Evolutionary conservation across 2,888 invertebrate species (phyloP).

Genomic region (Zhengitettix transpicula): DNA sequence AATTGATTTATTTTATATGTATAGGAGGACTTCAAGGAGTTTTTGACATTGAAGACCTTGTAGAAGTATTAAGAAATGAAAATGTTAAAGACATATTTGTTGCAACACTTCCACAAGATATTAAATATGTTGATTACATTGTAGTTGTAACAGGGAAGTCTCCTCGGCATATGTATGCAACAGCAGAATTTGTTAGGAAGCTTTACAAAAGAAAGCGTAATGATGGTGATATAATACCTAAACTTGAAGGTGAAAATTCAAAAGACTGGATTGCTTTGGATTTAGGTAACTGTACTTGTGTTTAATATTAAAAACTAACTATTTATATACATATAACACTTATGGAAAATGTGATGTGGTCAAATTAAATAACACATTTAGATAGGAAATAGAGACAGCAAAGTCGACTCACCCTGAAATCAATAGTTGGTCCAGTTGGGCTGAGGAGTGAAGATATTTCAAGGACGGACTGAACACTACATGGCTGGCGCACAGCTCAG

Average conservation of each 20-base stretch:
- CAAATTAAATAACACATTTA: no score
- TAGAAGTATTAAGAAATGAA: conserved; percentile 56
- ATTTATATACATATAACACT: no score
- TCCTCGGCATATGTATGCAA: conserved; percentile 51
- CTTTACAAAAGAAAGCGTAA: conserved; percentile 56
- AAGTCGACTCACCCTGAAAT: no score
- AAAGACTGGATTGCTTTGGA: conserved; percentile 82
- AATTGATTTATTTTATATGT: neutral
- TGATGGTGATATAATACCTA: conserved; percentile 47
- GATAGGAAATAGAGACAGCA: no score
- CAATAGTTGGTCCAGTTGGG: no score
- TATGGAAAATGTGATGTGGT: no score
- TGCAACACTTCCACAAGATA: conserved; percentile 50
- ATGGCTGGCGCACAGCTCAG: no score
- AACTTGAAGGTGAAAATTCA: conserved; percentile 58
- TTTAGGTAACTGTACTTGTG: conserved; percentile 40
- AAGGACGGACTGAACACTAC: no score
- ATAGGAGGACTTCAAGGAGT: conserved; percentile 71
- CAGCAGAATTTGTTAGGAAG: conserved; percentile 57
- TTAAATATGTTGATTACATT: conserved; percentile 71
- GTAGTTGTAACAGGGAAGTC: conserved; percentile 64
- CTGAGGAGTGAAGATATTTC: no score
- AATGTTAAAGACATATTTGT: conserved; percentile 70
- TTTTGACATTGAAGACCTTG: conserved; percentile 74
- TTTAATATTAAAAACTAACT: neutral